Percentiles rank a stretch among this genome's conserved stretches.
phyloP scores from a whole-genome alignment of 2,797 vertebrate species.

The Salarias fasciatus region DNA sequence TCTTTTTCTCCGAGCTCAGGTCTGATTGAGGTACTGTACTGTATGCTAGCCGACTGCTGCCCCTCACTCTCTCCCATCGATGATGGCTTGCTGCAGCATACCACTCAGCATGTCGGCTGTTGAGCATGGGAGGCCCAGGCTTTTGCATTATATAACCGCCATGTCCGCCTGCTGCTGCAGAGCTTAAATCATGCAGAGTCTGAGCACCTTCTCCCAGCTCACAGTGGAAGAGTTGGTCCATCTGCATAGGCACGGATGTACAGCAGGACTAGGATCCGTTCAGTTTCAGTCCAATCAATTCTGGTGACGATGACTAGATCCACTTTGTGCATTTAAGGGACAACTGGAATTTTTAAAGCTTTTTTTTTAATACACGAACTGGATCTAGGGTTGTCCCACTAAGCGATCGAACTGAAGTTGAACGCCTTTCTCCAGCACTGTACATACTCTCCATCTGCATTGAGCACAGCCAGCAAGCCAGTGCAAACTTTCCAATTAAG shows the following conservation, averaged over 20 bases:
- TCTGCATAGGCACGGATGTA: slow-evolving; percentile 75
- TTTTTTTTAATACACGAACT: slow-evolving; percentile 49
- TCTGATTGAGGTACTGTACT: slow-evolving; percentile 80
- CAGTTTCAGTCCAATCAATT: slow-evolving; percentile 67
- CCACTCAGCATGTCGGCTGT: slow-evolving; percentile 79
- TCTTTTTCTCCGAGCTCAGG: slow-evolving; percentile 64
- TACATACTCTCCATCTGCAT: slow-evolving; percentile 77
- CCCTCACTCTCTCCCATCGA: slow-evolving; percentile 70
- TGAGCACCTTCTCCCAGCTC: slow-evolving; percentile 74
- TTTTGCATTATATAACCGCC: slow-evolving; percentile 78
- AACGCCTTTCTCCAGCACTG: slow-evolving; percentile 64
- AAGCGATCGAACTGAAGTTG: slow-evolving; percentile 65
- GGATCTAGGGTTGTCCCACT: slow-evolving; percentile 38
- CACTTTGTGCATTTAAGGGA: slow-evolving; percentile 58
- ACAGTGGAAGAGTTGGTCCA: slow-evolving; percentile 70
- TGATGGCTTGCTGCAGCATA: slow-evolving; percentile 75
- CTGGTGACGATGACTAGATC: slow-evolving; percentile 44
- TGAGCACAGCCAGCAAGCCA: slow-evolving; percentile 67
- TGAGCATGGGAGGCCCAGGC: slow-evolving; percentile 77
- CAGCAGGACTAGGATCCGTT: slow-evolving; percentile 63
- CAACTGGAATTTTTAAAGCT: slow-evolving; percentile 17
- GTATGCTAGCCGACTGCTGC: slow-evolving; percentile 76
- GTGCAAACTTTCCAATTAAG: slow-evolving; percentile 41
- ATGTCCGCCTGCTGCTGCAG: slow-evolving; percentile 72
- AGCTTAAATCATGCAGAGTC: slow-evolving; percentile 78